These are phyloP conservation scores for Tipula lateralis DNA, from an alignment of 2,888 invertebrate species.

Conservation along the genomic window DNA sequence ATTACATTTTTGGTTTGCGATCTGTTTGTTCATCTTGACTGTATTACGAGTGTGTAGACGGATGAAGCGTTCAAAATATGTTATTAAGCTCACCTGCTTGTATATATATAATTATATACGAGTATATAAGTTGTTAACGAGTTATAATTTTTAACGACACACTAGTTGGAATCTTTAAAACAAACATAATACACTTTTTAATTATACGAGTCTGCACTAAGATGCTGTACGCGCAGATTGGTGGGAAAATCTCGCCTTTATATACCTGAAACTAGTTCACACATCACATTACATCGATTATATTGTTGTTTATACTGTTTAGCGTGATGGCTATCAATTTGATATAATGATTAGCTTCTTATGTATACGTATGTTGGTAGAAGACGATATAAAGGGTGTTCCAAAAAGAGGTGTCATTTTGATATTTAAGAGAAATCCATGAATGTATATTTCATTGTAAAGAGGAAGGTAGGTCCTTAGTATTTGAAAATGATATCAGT, in stretches of 20 bases:
- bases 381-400: neutral
- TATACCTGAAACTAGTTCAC: neutral
- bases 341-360: neutral
- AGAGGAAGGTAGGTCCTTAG: too few relatives aligned
- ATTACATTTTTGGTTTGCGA: neutral
- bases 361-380: too few relatives aligned
- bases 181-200: neutral
- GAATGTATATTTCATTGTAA: too few relatives aligned
- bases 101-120: neutral
- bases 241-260: neutral
- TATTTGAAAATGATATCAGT: too few relatives aligned
- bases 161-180: neutral
- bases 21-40: neutral
- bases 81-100: too few relatives aligned
- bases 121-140: neutral
- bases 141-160: neutral
- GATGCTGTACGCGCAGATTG: neutral
- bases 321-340: neutral
- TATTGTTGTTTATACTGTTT: neutral
- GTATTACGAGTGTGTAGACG: too few relatives aligned
- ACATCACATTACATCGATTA: neutral
- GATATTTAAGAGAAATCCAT: too few relatives aligned
- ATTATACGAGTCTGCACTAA: neutral
- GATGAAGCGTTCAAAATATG: too few relatives aligned
- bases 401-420: too few relatives aligned